Conservation (phyloP, 2,797 vertebrate species). For the Pangasius macronema region DNA sequence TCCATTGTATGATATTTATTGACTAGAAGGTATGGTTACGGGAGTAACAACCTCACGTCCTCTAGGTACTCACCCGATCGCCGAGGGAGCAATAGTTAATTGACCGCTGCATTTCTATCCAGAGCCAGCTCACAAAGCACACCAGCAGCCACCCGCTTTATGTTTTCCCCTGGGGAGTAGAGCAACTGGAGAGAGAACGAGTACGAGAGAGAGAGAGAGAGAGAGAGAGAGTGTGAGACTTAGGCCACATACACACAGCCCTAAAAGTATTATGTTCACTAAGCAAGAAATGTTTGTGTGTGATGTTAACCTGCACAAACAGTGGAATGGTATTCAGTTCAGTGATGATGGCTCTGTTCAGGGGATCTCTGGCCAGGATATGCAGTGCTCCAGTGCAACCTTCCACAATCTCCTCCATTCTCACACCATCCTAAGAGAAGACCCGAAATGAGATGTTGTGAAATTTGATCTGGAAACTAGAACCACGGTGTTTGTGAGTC, state of each 20-base stretch:
- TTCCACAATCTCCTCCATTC: conserved; percentile 99
- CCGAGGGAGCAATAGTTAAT: too few relatives aligned
- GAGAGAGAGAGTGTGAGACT: background rate
- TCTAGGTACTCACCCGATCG: too few relatives aligned
- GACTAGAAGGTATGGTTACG: too few relatives aligned
- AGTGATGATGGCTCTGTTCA: conserved; percentile 86
- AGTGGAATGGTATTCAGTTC: conserved; percentile 91
- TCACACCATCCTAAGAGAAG: conserved; percentile 87
- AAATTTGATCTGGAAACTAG: conserved; percentile 3
- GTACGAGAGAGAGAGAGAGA: background rate
- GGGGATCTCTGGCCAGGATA: conserved; percentile 90
- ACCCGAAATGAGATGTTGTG: background rate
- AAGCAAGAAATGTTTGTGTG: background rate
- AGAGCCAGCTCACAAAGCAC: conserved; percentile 94
- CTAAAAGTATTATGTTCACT: background rate
- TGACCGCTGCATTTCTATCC: conserved; percentile 87
- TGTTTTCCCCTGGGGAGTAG: conserved; percentile 93
- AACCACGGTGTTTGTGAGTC: background rate
- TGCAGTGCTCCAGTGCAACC: conserved; percentile 95
- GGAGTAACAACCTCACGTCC: too few relatives aligned
- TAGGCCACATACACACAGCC: background rate
- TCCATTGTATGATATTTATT: background rate
- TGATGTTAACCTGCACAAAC: conserved; percentile 88
- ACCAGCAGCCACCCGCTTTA: conserved; percentile 91
- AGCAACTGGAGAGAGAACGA: conserved; percentile 77